phyloP scores from a whole-genome alignment of 2,113 vertebrate genomes.

The Ondatra zibethicus region DNA sequence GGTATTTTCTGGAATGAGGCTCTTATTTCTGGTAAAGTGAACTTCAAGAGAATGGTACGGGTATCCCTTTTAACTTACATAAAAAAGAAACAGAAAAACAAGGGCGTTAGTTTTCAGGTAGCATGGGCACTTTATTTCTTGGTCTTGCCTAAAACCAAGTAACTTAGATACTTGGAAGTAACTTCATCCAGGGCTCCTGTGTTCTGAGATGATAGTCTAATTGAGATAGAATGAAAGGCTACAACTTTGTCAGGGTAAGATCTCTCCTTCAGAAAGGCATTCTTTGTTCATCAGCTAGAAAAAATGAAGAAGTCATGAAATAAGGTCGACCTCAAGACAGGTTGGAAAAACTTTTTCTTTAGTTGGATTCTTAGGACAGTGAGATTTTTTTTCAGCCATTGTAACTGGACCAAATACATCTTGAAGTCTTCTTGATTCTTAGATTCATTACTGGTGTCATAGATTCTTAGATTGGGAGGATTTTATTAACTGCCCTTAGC shows the following conservation, averaged over 20 bases:
- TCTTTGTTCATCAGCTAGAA: neutral
- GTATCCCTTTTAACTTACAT: conserved; percentile 6
- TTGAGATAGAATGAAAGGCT: neutral
- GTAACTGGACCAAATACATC: neutral
- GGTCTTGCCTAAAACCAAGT: neutral
- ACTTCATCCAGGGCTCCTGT: neutral
- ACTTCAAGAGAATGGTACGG: conserved; percentile 48
- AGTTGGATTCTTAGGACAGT: neutral
- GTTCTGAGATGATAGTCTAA: neutral
- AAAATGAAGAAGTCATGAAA: neutral
- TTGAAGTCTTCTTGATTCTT: neutral
- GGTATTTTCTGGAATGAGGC: conserved; percentile 64
- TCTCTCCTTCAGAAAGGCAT: neutral
- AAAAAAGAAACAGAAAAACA: neutral
- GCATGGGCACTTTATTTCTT: neutral
- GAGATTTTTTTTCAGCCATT: neutral
- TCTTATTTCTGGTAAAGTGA: neutral
- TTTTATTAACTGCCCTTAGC: neutral
- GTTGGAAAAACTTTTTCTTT: neutral
- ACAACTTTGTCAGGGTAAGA: neutral
- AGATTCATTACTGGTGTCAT: neutral
- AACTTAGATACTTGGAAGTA: neutral
- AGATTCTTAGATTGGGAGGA: conserved; percentile 25
- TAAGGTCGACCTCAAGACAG: neutral
- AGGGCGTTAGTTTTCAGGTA: neutral